Evolutionary conservation across 2,797 vertebrate species (phyloP), one percentile per base, ranked within the genome.

Genomic region (Hydrolagus colliei): DNA sequence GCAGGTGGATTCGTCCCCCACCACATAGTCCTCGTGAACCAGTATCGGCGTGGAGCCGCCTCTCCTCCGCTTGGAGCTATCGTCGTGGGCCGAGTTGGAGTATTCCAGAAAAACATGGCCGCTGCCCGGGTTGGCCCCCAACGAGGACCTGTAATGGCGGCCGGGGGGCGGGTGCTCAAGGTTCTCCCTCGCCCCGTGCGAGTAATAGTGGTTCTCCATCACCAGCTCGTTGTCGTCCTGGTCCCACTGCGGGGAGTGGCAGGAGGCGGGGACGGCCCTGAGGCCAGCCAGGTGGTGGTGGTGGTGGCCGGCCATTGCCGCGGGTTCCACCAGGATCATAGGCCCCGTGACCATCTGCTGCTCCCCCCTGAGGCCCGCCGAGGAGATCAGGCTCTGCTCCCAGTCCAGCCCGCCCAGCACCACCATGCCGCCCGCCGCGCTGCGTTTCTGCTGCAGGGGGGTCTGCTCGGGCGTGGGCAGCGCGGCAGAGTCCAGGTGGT

Each of bases 381-480:
- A 52, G 41, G 41, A 94, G 87, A 96, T 94, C 91, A 96, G 96
- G 73, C 94, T 95, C 89, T 96, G 96, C 89, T 98, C 97, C 96
- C 97, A 97, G 77, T 91, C 94, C 4, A 92, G 89, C 75, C 96
- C 94, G 0, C 88, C 90, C 12, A 92, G 89, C 0, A 93, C 89
- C 4, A 95, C 90, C 12, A 92, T 93, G 88, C 95, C 87, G 63
- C 94, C 94, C 65, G 93, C 92, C 2, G 95, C 94, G 86, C 93
- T 91, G 22, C 96, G 93, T 86, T 98, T 99, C 90, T 98, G 97
- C 87, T 98, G 97, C 91, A 97, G 91, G 0, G 97, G 97, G 0
- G 97, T 99, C 92, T 98, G 97, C 92, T 99, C 97, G 0, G 97
- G 97, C 0, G 97, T 99, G 52, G 97, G 97, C 87, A 98, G 93